Base-by-base conservation (phyloP, 2,888 invertebrate species). In the Falcaria lacertinaria region DNA sequence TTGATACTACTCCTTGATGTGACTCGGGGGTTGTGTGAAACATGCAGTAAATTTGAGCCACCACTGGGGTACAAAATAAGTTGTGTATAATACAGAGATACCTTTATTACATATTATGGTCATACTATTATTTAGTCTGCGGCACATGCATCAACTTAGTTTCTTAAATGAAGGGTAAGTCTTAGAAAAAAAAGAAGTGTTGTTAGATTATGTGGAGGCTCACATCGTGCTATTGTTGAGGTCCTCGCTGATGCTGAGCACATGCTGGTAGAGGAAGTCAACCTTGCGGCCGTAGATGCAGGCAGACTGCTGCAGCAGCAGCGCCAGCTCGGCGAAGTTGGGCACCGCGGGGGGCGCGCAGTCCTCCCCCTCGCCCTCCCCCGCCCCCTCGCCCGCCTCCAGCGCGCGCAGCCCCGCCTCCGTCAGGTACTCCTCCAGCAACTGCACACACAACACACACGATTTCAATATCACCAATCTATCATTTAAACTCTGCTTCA, bases 291-390 rank as follows among this genome's bases (percentile, higher is more conserved):
- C 90, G 78, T 95, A 96, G 39, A 95, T 91, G 64, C 88, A 83
- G 15, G 92, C 91, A 14, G 94, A 93, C 68, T 93, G 93, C 80
- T 96, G 94, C 53, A 96, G 75, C 48, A 96, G 81, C 55, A 95
- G 74, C n/a, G 94, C 95, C 45, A 94, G 92, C 81, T 95, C 94
- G 1, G 93, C 91, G 84, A 94, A 96, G 78, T 95, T 94, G 64
- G 92, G 91, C 34, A 52, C 54, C 4, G 28, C 45, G 15, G 36
- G 44, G 13, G 22, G 33, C 7, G 6, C 51, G 5, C 13, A 40
- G 14, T 15, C 39, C 15, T 38, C 34, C 22, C 1, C 46, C 17
- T 19, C 49, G 14, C 37, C 50, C 19, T 37, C 50, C 17, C 33
- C 52, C 40, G 45, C 64, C 11, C 39, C 56, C 42, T 66, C 74